A percentile compares a stretch with the other conserved stretches of the same genome.
These are phyloP conservation scores for Dorcus parallelipipedus DNA, from an alignment of 2,888 invertebrate species.

Conservation along the genomic window DNA sequence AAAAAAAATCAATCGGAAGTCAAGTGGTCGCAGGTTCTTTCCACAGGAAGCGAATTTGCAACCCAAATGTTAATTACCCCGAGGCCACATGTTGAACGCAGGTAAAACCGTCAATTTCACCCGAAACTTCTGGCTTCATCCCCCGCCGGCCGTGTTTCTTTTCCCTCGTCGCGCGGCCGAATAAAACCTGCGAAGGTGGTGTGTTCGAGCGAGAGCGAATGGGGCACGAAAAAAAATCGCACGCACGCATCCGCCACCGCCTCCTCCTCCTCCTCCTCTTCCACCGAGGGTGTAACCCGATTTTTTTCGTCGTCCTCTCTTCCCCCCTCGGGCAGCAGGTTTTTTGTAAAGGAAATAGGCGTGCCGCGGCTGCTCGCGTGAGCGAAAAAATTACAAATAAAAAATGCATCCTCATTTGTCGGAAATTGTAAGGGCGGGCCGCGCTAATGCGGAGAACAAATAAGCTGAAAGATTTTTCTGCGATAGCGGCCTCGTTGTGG, in stretches of 20 bases:
- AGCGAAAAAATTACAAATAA: conserved; percentile 46
- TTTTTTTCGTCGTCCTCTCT: conserved; percentile 3
- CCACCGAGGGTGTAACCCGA: conserved; percentile 6
- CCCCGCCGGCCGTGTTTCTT: too few relatives aligned
- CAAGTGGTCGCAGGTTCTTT: too few relatives aligned
- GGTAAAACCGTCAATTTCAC: too few relatives aligned
- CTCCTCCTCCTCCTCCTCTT: not conserved
- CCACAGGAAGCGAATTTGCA: too few relatives aligned
- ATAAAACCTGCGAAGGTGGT: too few relatives aligned
- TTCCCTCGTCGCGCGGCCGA: too few relatives aligned
- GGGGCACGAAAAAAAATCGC: too few relatives aligned
- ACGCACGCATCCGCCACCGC: not conserved
- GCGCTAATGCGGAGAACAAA: conserved; percentile 36
- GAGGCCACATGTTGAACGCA: too few relatives aligned
- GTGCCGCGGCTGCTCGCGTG: conserved; percentile 41
- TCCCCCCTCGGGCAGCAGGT: conserved; percentile 1
- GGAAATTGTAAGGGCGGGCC: conserved; percentile 37
- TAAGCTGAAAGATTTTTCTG: conserved; percentile 34
- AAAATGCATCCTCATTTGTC: conserved; percentile 40
- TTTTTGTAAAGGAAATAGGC: conserved; percentile 39
- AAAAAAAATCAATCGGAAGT: too few relatives aligned
- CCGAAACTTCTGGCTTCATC: too few relatives aligned
- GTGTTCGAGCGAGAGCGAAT: too few relatives aligned
- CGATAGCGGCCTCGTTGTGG: conserved; percentile 9
- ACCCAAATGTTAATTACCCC: too few relatives aligned